Percentiles rank a stretch among this genome's conserved stretches.
These are phyloP conservation scores for Catharus minimus DNA, from an alignment of 2,113 vertebrate genomes.

Conservation along the genomic window DNA sequence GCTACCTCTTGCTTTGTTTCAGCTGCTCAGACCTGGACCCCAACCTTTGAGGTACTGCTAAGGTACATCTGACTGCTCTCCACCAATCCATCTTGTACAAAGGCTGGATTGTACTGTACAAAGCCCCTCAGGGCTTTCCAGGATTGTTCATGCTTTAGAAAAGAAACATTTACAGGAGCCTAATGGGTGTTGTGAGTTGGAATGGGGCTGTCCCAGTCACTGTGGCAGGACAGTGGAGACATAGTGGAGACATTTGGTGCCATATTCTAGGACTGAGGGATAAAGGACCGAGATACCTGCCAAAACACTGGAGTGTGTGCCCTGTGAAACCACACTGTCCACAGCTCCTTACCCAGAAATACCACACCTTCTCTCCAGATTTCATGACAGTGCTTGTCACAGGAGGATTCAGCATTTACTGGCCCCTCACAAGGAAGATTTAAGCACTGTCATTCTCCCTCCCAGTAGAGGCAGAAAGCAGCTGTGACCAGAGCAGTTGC, in stretches of 20 bases:
- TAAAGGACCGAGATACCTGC: neutral
- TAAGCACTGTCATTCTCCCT: neutral
- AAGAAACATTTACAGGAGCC: neutral
- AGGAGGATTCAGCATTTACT: neutral
- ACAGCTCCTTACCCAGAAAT: neutral
- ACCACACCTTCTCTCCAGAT: neutral
- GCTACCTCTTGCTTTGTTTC: neutral
- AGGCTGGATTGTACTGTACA: neutral
- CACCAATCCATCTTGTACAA: neutral
- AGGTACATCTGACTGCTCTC: neutral
- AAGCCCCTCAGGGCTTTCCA: neutral
- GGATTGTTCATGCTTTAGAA: neutral
- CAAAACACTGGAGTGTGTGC: neutral
- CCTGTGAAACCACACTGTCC: neutral
- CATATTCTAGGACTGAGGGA: neutral
- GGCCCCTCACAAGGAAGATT: neutral
- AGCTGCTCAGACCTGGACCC: neutral
- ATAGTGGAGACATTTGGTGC: neutral
- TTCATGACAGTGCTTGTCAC: neutral
- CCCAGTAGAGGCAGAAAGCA: neutral
- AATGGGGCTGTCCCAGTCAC: neutral
- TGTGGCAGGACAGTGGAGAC: neutral
- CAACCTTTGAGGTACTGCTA: neutral
- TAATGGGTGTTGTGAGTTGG: neutral
- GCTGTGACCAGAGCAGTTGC: neutral